Conservation (phyloP, 2,888 invertebrate genomes). For the Didymodactylos carnosus region DNA sequence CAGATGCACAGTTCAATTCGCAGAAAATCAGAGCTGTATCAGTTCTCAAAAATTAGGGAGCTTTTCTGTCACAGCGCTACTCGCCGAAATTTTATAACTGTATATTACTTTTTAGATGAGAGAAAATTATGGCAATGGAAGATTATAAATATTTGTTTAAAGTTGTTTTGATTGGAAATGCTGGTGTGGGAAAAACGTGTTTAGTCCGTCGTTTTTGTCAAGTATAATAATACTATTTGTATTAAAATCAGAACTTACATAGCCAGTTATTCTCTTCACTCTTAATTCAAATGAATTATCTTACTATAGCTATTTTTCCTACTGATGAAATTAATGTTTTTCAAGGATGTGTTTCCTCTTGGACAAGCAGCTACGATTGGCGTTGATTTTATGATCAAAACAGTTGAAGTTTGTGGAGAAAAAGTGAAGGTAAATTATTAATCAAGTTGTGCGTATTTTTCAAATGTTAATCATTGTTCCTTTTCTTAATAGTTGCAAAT, state of each 20-base stretch:
- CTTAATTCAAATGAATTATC: neutral
- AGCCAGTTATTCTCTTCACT: neutral
- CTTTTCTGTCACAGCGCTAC: too few species aligned
- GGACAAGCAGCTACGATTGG: conserved; percentile 96
- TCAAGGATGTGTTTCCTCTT: conserved; percentile 76
- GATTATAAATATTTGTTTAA: conserved; percentile 98
- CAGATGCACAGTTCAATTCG: too few species aligned
- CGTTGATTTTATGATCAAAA: conserved; percentile 98
- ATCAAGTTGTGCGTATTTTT: neutral
- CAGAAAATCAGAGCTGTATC: too few species aligned
- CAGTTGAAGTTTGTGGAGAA: conserved; percentile 62
- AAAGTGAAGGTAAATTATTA: conserved; percentile 34
- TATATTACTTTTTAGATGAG: too few species aligned
- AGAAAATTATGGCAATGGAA: conserved; percentile 50
- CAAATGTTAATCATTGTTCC: neutral
- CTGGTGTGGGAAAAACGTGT: conserved; percentile 93
- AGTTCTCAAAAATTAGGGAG: too few species aligned
- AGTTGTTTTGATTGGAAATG: conserved; percentile 91
- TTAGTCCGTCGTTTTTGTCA: conserved; percentile 87
- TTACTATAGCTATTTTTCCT: conserved; percentile 7
- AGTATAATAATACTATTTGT: conserved; percentile 24
- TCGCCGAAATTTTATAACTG: too few species aligned
- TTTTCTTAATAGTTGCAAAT: conserved; percentile 59
- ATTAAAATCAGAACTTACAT: neutral
- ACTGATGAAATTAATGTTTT: conserved; percentile 16